Base-by-base conservation (phyloP, 2,888 invertebrate genomes). In the Microctonus hyperodae region DNA sequence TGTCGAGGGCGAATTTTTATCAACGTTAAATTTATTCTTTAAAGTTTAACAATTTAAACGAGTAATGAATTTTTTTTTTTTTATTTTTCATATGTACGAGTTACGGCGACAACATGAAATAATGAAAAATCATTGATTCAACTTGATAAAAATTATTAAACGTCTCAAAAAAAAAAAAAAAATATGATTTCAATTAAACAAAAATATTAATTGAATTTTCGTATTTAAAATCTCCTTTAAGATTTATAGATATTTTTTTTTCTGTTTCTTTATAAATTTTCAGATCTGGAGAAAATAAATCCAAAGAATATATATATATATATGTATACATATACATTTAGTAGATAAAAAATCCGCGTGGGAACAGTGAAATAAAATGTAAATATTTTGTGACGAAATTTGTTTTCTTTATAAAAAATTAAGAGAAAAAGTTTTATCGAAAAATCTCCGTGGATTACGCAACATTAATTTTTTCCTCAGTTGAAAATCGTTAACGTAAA, bases 1-100 rank as follows among this genome's bases (percentile, higher is more conserved):
- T 64, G 64, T 35, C 57, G 58, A 64, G 64, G 64, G 35, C 58
- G 48, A 31, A 16, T 60, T 40, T 11, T 44, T 48, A 40, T 60
- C 59, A 48, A 60, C 31, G 48, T 23, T 60, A 10, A 44, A 60
- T 28, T 44, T 40, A 60, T 31, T 31, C 20, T n/a, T n/a, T 16
- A 33, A 55, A n/a, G 23, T 25, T 55, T 2, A 16, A 33, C n/a
- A 31, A 55, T 31, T n/a, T 13, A 28, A 31, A 51, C 23, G 25
- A 51, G 23, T 23, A 22, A 11, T 23, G 23, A 51, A 51, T 22
- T 51, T 51, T 11, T 10, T 4, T 5, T 3, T n/a, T n/a, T n/a
- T n/a, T n/a, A 7, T 28, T 3, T 28, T 28, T 28, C 3, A 28
- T 28, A 28, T 28, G 7, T 7, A 28, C 5, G 28, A 5, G 7